Evolutionary conservation across 2,888 invertebrate species (phyloP), one percentile per base, ranked within the genome.

Genomic region (Agonopterix heracliana): DNA sequence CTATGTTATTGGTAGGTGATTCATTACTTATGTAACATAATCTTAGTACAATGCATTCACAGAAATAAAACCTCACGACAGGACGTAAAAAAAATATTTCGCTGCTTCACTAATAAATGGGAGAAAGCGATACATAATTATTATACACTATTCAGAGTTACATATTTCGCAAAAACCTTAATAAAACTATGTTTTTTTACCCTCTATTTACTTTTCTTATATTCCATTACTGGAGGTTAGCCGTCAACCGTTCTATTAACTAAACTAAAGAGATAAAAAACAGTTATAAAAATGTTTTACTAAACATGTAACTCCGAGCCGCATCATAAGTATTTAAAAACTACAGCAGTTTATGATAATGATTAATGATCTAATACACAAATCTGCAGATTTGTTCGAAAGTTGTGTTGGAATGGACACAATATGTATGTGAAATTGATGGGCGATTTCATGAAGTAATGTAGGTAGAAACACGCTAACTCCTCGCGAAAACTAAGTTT

Each of bases 381-480:
- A 38, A 38, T 38, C 38, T 38, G 38, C 38, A 41, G 11, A 41
- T 77, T 77, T 75, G 77, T 77, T 74, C 74, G 71, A 68, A 60
- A 49, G 51, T 63, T 66, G 68, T 64, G 61, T 63, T 82, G 83
- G 84, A 85, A 85, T 85, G 83, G 74, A 75, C 71, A 64, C 48
- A 53, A 50, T 47, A 53, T 50, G 53, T 57, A 26, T 54, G 54
- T 45, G 45, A 50, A 47, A 46, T 51, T 47, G 50, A 58, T 54
- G 54, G 45, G 40, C 45, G 47, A 51, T 45, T 12, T 41, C 12
- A 41, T 41, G 41, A 41, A 9, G 13, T 41, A 41, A 41, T 8
- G 14, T 11, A 41, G 12, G 41, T 13, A 12, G 11, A 11, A 34
- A 14, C 38, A 38, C 38, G 38, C 38, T 26, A 26, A 26, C 26